Percentiles rank a stretch among this genome's conserved stretches.
Conservation (phyloP, 1,140 invertebrate genomes). For the Panulirus ornatus region DNA sequence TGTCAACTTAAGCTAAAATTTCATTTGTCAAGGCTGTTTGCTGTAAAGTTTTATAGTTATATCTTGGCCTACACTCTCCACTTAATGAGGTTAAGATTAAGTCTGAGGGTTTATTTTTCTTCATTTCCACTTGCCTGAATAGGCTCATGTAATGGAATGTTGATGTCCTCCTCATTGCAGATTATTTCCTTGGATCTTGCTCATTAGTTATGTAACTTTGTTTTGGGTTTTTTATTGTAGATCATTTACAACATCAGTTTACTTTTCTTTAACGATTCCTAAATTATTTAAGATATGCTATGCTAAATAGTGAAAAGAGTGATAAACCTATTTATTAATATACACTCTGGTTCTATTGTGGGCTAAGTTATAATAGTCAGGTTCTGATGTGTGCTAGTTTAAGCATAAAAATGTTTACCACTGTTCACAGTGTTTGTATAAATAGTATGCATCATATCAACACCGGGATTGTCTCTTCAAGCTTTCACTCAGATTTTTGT, state of each 20-base stretch:
- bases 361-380: not conserved
- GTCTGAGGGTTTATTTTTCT: not conserved
- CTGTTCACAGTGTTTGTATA: not conserved
- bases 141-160: slow-evolving; percentile 2
- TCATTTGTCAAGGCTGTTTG: not conserved
- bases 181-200: not conserved
- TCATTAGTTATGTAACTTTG: slow-evolving; percentile 39
- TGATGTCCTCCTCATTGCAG: not conserved
- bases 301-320: not conserved
- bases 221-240: slow-evolving; percentile 4
- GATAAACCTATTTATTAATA: not conserved
- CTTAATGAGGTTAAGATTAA: not conserved
- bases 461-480: not conserved
- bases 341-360: not conserved
- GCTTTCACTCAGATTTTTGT: slow-evolving; percentile 2
- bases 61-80: not conserved
- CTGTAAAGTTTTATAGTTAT: not conserved
- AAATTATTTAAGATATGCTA: not conserved
- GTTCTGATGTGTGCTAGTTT: not conserved
- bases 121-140: not conserved
- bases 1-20: slow-evolving; percentile 10
- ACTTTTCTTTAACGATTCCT: not conserved
- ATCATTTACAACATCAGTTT: not conserved
- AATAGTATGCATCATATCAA: not conserved
- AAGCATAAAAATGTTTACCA: not conserved